These are phyloP conservation scores for Polietes domitor DNA, from an alignment of 2,888 invertebrate genomes.

Conservation along the genomic window DNA sequence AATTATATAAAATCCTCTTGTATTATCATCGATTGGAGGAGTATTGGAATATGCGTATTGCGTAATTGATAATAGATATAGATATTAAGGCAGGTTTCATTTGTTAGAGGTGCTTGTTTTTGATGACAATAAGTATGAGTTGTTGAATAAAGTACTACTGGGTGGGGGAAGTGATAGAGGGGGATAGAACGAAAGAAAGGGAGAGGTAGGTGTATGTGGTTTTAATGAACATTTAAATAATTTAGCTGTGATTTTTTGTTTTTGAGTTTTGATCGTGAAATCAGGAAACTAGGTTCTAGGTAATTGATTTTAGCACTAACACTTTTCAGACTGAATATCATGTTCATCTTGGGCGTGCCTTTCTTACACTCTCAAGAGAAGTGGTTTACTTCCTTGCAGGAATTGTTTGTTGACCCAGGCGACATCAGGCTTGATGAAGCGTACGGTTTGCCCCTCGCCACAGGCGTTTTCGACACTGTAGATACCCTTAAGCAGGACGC, in stretches of 20 bases:
- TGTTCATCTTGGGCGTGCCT: constrained; percentile 2
- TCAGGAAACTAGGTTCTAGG: constrained; percentile 52
- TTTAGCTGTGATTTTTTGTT: constrained; percentile 60
- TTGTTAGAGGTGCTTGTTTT: neutral
- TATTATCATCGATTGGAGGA: neutral
- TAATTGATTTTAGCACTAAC: constrained; percentile 59
- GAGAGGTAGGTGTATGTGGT: constrained; percentile 5
- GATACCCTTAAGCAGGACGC: constrained; percentile 86
- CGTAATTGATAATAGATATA: too few species aligned
- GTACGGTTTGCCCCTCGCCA: constrained; percentile 83
- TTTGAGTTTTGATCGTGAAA: constrained; percentile 31
- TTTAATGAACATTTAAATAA: constrained; percentile 62
- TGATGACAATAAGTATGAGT: constrained; percentile 25
- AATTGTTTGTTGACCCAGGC: constrained; percentile 82
- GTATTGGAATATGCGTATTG: too few species aligned
- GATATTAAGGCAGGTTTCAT: neutral
- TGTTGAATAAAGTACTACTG: neutral
- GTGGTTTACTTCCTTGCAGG: constrained; percentile 75
- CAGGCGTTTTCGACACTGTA: constrained; percentile 89
- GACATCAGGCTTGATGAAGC: constrained; percentile 84
- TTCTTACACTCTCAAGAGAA: constrained; percentile 66
- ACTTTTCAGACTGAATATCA: constrained; percentile 55
- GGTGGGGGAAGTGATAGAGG: neutral
- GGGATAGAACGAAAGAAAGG: neutral
- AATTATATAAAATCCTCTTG: neutral